Evolutionary conservation across 2,888 invertebrate species (phyloP), one percentile per base, ranked within the genome.

Genomic region (Nemoura dubitans): DNA sequence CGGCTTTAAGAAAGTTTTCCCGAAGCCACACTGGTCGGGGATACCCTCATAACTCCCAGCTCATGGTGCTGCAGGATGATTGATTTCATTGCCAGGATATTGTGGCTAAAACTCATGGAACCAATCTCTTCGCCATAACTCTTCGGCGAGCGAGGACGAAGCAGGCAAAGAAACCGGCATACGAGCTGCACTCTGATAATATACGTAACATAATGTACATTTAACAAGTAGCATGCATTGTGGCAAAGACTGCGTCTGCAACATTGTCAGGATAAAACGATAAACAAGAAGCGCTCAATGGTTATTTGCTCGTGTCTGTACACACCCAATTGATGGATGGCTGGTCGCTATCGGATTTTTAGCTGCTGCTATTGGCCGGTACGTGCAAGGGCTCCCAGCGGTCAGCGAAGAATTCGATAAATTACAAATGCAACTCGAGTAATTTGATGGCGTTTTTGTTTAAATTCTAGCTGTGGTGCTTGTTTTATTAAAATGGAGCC

Each of bases 101-200:
- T 78, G 78, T 27, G 78, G 78, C 78, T 78, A 28, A 28, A 78
- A 78, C 78, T 78, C 78, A 78, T n/a, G 27, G 78, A 78, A 78
- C 78, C 78, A 78, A 78, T 78, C 78, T 78, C 59, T 59, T 59
- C 21, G 59, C 59, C 21, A 59, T 59, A 59, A 78, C 78, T 78
- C 78, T 36, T 36, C 3, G 3, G 59, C 21, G 59, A 59, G 59
- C 14, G 59, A 1, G 59, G 14, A 14, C 59, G 59, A n/a, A 59
- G 59, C 59, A 2, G 14, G 59, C 59, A 59, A 59, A 59, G 59
- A 59, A 59, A 59, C 14, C 59, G 14, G 59, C 21, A 59, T 59
- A 59, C 21, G 14, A 59, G 3, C 21, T 59, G 36, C 59, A 59
- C 36, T 36, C 36, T 36, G 36, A 36, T n/a, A n/a, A n/a, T 59